phyloP scores from a whole-genome alignment of 1,140 invertebrate species.

The Orchestia grillus region DNA sequence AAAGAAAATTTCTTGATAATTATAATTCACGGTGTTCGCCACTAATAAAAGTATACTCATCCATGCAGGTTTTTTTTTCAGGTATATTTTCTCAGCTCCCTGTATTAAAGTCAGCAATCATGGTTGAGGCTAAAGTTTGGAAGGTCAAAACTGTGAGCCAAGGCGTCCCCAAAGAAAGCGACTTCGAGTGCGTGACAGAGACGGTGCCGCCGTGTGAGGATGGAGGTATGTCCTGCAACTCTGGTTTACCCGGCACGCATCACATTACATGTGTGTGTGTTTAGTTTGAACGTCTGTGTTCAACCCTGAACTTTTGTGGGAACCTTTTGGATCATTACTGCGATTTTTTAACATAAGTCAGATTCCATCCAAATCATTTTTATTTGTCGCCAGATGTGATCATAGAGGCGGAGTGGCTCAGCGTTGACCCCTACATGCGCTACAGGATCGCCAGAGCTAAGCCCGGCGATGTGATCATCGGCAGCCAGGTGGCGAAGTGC shows the following conservation, averaged over 20 bases:
- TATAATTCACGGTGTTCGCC: background rate
- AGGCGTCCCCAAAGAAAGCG: constrained; percentile 77
- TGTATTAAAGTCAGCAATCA: background rate
- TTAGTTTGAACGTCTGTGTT: background rate
- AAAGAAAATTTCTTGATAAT: background rate
- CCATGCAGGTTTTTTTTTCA: background rate
- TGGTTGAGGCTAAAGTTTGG: constrained; percentile 58
- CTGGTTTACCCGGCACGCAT: background rate
- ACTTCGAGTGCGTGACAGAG: constrained; percentile 78
- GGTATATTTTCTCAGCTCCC: background rate
- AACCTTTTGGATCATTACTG: background rate
- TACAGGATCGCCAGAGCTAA: constrained; percentile 50
- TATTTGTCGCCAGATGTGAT: constrained; percentile 14
- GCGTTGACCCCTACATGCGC: constrained; percentile 66
- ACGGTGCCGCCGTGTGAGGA: constrained; percentile 76
- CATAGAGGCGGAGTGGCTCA: constrained; percentile 62
- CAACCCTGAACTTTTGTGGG: background rate
- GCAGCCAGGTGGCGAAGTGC: constrained; percentile 61
- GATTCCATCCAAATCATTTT: background rate
- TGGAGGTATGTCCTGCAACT: constrained; percentile 73
- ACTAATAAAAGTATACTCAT: background rate
- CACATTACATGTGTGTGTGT: background rate
- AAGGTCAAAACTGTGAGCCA: constrained; percentile 67
- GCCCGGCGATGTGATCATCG: constrained; percentile 55
- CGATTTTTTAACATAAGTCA: background rate